Base-by-base conservation (phyloP, 2,113 vertebrate genomes). In the Tretioscincus oriximinensis region DNA sequence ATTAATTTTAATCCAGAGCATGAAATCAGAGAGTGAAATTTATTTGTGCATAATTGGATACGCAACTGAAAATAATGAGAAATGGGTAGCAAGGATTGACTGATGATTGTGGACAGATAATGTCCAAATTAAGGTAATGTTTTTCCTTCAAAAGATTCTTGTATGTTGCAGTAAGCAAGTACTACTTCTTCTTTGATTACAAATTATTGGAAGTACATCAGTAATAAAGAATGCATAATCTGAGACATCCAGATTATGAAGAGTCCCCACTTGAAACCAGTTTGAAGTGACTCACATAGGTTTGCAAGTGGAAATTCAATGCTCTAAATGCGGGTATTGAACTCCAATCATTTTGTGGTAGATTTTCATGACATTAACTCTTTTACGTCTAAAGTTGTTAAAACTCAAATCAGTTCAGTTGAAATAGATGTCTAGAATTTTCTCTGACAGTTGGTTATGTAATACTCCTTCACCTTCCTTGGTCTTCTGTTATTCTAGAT, bases 11-110 rank as follows among this genome's bases (percentile, higher is more conserved):
- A 87, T 90, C 80, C 60, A 83, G 64, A 66, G 82, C 73, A 67
- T 47, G 67, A 65, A 78, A 82, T 91, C 78, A 86, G 85, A 90
- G 86, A 87, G 84, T 89, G 83, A 88, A 92, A 84, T 86, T 86
- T 89, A 28, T 79, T 88, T 87, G 72, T 81, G 74, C 70, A 31
- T 86, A 81, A 84, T 85, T 77, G 84, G 87, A 82, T 82, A 90
- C 82, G 73, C 80, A 82, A 76, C 54, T 76, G 73, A 82, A 82
- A 76, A 76, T 82, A 82, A 82, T 82, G 80, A 76, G 80, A 82
- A 76, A 76, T 70, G 73, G 70, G 51, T 45, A 63, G 66, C 24
- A 2, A 31, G 45, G 54, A 76, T 76, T 70, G 80, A 82, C 76
- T 82, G 73, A 82, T 54, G 45, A 82, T 73, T 63, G 31, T 70